Conservation (phyloP, 2,888 invertebrate genomes). For the Morinoia aosen region DNA sequence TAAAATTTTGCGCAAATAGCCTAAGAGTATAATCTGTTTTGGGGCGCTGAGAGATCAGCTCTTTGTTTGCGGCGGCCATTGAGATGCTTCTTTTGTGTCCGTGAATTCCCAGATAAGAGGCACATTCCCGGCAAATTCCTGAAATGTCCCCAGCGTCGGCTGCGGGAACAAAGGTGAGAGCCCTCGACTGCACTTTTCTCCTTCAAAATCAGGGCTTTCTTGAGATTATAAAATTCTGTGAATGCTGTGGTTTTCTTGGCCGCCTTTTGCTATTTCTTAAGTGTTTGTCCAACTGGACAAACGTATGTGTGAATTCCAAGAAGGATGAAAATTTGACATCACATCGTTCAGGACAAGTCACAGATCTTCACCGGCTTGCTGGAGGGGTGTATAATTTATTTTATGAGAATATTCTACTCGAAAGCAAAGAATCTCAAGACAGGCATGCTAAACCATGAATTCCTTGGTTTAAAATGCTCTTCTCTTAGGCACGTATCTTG, state of each 20-base stretch:
- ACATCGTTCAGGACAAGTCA: background rate
- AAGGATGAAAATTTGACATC: background rate
- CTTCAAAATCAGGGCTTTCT: slow-evolving; percentile 3
- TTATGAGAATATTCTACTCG: background rate
- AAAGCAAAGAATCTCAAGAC: background rate
- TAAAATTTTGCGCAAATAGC: background rate
- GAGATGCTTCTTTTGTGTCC: slow-evolving; percentile 17
- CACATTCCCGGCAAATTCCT: background rate
- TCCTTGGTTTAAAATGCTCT: background rate
- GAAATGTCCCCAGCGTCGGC: background rate
- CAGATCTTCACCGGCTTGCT: background rate
- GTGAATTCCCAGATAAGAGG: background rate
- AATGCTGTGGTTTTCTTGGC: background rate
- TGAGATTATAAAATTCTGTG: slow-evolving; percentile 4
- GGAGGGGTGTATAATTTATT: background rate
- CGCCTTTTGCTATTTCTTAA: background rate
- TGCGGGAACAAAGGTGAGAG: background rate
- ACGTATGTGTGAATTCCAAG: background rate
- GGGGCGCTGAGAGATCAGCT: background rate
- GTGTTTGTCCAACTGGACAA: background rate
- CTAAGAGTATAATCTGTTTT: background rate
- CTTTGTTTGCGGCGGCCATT: slow-evolving; percentile 2
- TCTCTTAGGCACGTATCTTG: background rate
- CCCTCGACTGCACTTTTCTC: slow-evolving; percentile 2
- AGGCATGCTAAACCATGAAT: background rate